phyloP scores from a whole-genome alignment of 2,797 vertebrate species.

The Melanotaenia trifasciata region DNA sequence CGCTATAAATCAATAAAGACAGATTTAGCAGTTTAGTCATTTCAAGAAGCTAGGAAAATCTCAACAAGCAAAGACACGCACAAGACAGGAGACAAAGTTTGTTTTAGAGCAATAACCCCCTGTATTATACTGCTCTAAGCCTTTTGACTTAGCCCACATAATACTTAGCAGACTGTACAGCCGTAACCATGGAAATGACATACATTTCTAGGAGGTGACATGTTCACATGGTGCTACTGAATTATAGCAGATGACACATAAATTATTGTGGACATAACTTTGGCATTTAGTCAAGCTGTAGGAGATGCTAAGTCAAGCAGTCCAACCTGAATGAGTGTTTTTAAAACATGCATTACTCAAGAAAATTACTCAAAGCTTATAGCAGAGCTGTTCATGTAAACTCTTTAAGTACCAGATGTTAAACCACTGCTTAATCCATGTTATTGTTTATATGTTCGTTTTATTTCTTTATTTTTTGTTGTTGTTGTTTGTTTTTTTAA shows the following conservation, averaged over 20 bases:
- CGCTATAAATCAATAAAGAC: not conserved
- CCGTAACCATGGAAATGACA: constrained; percentile 77
- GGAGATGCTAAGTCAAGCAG: constrained; percentile 1
- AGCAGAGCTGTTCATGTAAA: constrained; percentile 3
- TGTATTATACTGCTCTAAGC: constrained; percentile 62
- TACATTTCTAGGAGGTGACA: constrained; percentile 66
- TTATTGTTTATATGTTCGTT: constrained; percentile 22
- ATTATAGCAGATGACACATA: constrained; percentile 36
- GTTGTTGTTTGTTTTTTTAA: not conserved
- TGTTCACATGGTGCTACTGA: constrained; percentile 39
- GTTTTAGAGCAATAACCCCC: constrained; percentile 48
- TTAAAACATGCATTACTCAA: constrained; percentile 8
- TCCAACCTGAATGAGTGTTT: constrained; percentile 2
- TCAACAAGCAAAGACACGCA: not conserved
- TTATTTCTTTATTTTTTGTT: not conserved
- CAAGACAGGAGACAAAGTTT: constrained; percentile 53
- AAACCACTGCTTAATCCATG: constrained; percentile 9
- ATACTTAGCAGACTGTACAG: constrained; percentile 57
- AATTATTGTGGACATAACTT: constrained; percentile 21
- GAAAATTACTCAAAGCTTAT: not conserved
- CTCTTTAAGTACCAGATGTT: constrained; percentile 1
- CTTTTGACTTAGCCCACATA: constrained; percentile 73
- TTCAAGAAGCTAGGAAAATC: constrained; percentile 34
- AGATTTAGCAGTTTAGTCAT: constrained; percentile 16
- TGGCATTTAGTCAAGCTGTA: constrained; percentile 13